Base-by-base conservation (phyloP, 2,888 invertebrate genomes). In the Nomada fucata region DNA sequence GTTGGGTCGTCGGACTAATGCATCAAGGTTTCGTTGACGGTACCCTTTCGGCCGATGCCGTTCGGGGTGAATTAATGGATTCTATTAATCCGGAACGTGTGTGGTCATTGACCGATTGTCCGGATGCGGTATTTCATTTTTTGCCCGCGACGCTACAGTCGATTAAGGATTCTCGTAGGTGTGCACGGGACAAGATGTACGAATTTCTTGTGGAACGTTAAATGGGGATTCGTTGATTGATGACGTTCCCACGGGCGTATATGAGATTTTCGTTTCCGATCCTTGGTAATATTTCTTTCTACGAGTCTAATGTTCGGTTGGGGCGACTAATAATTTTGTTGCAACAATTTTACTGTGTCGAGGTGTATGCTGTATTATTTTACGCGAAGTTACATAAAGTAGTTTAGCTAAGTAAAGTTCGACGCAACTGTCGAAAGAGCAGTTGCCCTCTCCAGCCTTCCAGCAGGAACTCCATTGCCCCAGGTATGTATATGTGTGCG, bases 351-450 rank as follows among this genome's bases (percentile, higher is more conserved):
- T 29, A 29, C 29, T 29, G 7, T 7, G 29, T 29, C 29, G 29
- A 29, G 7, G 7, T 29, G 7, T 29, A 29, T 5, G 29, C 29
- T 29, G 7, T 36, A 36, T 36, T 36, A 7, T 36, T 36, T 36
- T 7, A 36, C 1, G 36, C 7, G 7, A 36, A 36, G 36, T 36
- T 7, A 5, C 5, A 29, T 29, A 29, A 5, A 29, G 29, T 29
- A 29, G 29, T 5, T 29, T 5, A 0, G 29, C 29, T 29, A 5
- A 29, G 7, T 7, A 36, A 36, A 36, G 36, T 36, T 36, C 36
- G 36, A 23, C 23, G 13, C 36, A 69, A 57, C 53, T 69, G 63
- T 69, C 42, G 42, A 55, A 57, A 63, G 52, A 26, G 23, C 15
- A 29, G 13, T 36, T 64, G 59, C 52, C 55, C 50, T 36, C 47